These are phyloP conservation scores for Phyllotis vaccarum DNA, from an alignment of 2,797 vertebrate genomes.

Conservation along the genomic window DNA sequence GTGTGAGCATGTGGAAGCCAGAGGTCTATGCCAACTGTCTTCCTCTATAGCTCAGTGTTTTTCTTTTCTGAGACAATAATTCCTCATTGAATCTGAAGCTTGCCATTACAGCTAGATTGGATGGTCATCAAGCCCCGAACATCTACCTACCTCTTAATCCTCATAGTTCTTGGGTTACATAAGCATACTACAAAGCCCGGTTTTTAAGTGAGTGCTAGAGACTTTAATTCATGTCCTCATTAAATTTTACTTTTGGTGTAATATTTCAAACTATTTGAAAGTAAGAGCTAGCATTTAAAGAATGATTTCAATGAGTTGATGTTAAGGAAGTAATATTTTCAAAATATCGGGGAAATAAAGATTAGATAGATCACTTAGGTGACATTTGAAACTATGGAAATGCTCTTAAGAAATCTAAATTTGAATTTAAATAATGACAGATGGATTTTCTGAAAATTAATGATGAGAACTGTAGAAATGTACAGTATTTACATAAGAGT, in stretches of 20 bases:
- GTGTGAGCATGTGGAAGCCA: background rate
- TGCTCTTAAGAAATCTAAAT: slow-evolving; percentile 7
- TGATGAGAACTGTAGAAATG: background rate
- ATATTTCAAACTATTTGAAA: slow-evolving; percentile 4
- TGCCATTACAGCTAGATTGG: background rate
- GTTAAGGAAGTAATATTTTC: slow-evolving; percentile 56
- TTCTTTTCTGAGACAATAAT: background rate
- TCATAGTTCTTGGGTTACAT: background rate
- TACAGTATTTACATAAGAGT: background rate
- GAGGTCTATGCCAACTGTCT: background rate
- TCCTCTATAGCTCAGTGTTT: background rate
- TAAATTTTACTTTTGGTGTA: background rate
- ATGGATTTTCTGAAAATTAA: slow-evolving; percentile 42
- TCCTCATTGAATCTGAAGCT: background rate
- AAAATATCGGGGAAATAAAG: background rate
- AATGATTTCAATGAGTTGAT: slow-evolving; percentile 24
- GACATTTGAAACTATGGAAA: background rate
- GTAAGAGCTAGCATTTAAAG: background rate
- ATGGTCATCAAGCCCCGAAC: background rate
- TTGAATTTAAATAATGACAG: background rate
- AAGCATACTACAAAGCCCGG: background rate
- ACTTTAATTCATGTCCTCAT: background rate
- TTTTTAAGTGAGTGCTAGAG: background rate
- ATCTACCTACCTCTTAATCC: background rate
- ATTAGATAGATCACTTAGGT: slow-evolving; percentile 1